These are phyloP conservation scores for Melanargia galathea DNA, from an alignment of 2,888 invertebrate genomes.

Conservation along the genomic window DNA sequence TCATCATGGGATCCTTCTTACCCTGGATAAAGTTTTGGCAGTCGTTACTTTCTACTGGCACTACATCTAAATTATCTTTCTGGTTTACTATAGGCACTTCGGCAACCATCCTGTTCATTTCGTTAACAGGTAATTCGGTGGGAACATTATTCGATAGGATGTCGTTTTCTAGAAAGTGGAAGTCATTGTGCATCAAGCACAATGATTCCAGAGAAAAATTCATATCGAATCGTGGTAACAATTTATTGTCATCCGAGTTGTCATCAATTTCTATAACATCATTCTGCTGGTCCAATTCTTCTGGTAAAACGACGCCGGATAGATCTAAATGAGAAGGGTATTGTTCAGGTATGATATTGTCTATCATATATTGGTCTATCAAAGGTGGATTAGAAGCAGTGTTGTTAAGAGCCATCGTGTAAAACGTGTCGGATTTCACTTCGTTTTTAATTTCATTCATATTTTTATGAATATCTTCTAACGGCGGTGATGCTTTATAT, in stretches of 20 bases:
- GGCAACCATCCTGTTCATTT: constrained; percentile 63
- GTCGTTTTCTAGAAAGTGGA: constrained; percentile 72
- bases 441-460: constrained; percentile 76
- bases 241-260: constrained; percentile 74
- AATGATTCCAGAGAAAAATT: constrained; percentile 71
- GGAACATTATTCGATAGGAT: constrained; percentile 54
- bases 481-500: constrained; percentile 74
- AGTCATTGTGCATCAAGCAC: constrained; percentile 74
- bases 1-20: constrained; percentile 77
- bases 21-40: constrained; percentile 67
- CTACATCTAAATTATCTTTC: constrained; percentile 57
- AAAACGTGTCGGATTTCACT: constrained; percentile 72
- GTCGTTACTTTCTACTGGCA: constrained; percentile 54
- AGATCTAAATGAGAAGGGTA: constrained; percentile 68
- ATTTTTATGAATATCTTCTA: constrained; percentile 74
- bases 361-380: constrained; percentile 72
- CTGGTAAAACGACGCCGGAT: constrained; percentile 61
- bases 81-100: constrained; percentile 67
- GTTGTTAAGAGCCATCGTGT: constrained; percentile 60
- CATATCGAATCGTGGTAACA: constrained; percentile 70
- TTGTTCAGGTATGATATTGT: constrained; percentile 72
- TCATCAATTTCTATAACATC: constrained; percentile 78
- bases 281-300: constrained; percentile 62
- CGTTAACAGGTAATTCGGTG: constrained; percentile 55
- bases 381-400: constrained; percentile 59